A percentile compares a stretch with the other conserved stretches of the same genome.
phyloP scores from a whole-genome alignment of 2,888 invertebrate species.

The Prenolepis imparis region DNA sequence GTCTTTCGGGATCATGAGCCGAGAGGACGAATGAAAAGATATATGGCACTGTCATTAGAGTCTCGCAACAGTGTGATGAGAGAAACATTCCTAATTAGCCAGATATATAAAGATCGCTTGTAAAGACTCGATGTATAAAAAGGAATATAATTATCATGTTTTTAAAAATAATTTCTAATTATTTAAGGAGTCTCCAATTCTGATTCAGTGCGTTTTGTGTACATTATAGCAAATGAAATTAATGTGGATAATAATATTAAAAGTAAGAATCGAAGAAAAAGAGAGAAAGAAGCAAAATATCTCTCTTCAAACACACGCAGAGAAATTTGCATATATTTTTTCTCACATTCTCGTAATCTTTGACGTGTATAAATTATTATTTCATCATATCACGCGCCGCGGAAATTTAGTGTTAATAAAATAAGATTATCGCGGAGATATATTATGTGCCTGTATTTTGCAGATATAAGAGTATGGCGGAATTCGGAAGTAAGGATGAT shows the following conservation, averaged over 20 bases:
- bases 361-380: neutral
- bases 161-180: neutral
- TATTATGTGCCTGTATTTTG: neutral
- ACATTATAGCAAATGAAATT: neutral
- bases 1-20: conserved; percentile 40
- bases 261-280: neutral
- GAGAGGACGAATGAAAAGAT: conserved; percentile 24
- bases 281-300: neutral
- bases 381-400: neutral
- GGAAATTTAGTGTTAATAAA: neutral
- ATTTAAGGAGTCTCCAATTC: neutral
- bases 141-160: neutral
- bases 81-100: neutral
- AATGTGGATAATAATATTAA: neutral
- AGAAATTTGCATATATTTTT: neutral
- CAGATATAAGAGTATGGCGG: conserved; percentile 85
- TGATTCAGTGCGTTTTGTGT: neutral
- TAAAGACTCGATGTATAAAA: neutral
- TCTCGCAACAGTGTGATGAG: neutral
- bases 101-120: neutral
- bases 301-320: neutral
- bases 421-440: neutral
- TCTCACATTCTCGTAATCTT: neutral
- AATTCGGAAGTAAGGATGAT: conserved; percentile 78
- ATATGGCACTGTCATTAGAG: neutral